Conservation (phyloP, 2,888 invertebrate genomes). For the Esperia sulphurella region DNA sequence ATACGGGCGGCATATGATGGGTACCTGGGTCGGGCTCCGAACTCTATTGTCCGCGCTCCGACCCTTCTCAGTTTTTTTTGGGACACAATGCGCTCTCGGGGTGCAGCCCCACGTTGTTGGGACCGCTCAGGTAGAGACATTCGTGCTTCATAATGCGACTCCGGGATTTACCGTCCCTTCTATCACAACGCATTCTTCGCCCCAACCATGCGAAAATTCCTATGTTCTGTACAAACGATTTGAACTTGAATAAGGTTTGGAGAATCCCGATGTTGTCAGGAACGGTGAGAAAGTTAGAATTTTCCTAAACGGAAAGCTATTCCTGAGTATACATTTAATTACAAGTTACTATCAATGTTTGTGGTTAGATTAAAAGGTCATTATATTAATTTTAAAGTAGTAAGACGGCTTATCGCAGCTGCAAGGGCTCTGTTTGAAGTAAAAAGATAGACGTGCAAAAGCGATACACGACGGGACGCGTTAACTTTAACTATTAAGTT, state of each 20-base stretch:
- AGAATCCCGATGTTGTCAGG: too few relatives aligned
- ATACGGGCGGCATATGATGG: slow-evolving; percentile 15
- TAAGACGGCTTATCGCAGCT: slow-evolving; percentile 33
- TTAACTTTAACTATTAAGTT: slow-evolving; percentile 35
- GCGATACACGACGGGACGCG: slow-evolving; percentile 25
- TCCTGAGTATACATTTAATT: too few relatives aligned
- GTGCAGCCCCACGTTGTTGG: slow-evolving; percentile 49
- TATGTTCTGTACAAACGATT: slow-evolving; percentile 3
- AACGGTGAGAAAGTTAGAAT: too few relatives aligned
- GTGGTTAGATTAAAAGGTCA: slow-evolving; percentile 12
- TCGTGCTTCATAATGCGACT: slow-evolving; percentile 45
- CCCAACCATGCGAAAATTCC: slow-evolving; percentile 24
- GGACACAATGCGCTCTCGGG: slow-evolving; percentile 57
- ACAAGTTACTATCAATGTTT: not conserved
- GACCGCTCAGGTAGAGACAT: slow-evolving; percentile 58
- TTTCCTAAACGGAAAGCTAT: too few relatives aligned
- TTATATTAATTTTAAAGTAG: slow-evolving; percentile 19
- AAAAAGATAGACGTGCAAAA: slow-evolving; percentile 38
- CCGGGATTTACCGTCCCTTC: slow-evolving; percentile 48
- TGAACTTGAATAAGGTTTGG: too few relatives aligned
- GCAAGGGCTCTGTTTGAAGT: slow-evolving; percentile 26
- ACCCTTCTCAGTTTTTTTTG: slow-evolving; percentile 72
- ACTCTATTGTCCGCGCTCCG: slow-evolving; percentile 49
- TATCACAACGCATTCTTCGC: slow-evolving; percentile 42
- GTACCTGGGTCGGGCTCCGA: slow-evolving; percentile 36